A percentile compares a stretch with the other conserved stretches of the same genome.
These are phyloP conservation scores for Tauraco erythrolophus DNA, from an alignment of 2,113 vertebrate genomes.

Conservation along the genomic window DNA sequence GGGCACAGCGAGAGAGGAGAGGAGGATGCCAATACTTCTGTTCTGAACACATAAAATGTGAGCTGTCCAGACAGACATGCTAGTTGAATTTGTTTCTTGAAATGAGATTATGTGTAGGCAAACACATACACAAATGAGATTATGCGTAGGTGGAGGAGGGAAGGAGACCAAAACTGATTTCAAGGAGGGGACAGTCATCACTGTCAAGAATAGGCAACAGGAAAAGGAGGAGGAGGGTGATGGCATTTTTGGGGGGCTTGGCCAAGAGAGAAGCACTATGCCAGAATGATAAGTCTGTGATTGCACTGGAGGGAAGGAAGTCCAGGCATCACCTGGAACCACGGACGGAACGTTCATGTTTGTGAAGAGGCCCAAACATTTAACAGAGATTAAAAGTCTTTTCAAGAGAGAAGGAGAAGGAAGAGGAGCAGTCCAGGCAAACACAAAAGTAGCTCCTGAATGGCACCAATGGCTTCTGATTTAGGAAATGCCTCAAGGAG, in stretches of 20 bases:
- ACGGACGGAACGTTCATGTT: not conserved
- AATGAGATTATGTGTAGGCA: not conserved
- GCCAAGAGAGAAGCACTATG: not conserved
- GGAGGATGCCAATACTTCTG: not conserved
- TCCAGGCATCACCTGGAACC: not conserved
- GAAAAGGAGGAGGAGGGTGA: not conserved
- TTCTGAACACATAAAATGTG: not conserved
- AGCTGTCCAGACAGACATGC: not conserved
- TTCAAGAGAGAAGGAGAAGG: not conserved
- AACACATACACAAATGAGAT: not conserved
- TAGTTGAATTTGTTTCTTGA: not conserved
- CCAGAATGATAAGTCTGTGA: not conserved
- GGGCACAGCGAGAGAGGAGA: not conserved
- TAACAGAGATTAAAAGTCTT: not conserved
- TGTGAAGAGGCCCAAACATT: not conserved
- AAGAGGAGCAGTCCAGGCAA: not conserved
- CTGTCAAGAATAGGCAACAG: not conserved
- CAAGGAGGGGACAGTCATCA: not conserved
- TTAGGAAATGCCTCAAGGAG: not conserved
- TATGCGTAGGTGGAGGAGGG: not conserved
- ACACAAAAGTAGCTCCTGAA: not conserved
- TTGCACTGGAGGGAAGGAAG: not conserved
- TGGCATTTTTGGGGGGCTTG: not conserved
- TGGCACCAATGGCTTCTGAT: not conserved
- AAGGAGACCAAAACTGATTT: not conserved